Evolutionary conservation across 2,797 vertebrate genomes (phyloP), one percentile per base, ranked within the genome.

Genomic region (Gastrophryne carolinensis): DNA sequence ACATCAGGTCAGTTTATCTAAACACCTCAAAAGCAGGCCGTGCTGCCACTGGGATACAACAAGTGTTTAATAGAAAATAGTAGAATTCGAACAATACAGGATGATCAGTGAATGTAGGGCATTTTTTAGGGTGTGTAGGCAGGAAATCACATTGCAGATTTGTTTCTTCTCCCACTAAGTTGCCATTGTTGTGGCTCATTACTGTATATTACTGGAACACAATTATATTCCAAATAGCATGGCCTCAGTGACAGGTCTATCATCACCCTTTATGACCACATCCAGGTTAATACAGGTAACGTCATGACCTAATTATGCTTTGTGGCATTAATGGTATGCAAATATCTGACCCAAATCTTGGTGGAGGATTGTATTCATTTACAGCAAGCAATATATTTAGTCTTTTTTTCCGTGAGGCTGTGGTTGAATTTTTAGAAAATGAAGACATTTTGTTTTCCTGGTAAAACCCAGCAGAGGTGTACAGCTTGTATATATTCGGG

Each of bases 121-220:
- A 4, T 1, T 17, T 1, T 11, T 11, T 79, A 91, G 90, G 49
- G 67, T 89, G 1, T 84, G 82, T 0, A 50, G 81, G 41, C 89
- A 91, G 15, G 80, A 82, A 10, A 17, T 86, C 72, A 87, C 88
- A 24, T 87, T 88, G n/a, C n/a, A n/a, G n/a, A n/a, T n/a, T n/a
- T n/a, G n/a, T n/a, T n/a, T n/a, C n/a, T n/a, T n/a, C n/a, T n/a
- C n/a, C n/a, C n/a, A n/a, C 64, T 90, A 89, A 0, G 81, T 72
- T 0, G 77, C 85, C 69, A 86, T 91, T 0, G 81, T 82, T 29
- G 11, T 44, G 1, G 21, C 41, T 11, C 21, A 17, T 50, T 64
- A 47, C 41, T 65, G n/a, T 30, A 49, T 4, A 21, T 32, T 23
- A 47, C 10, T 11, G n/a, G 3, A 29, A 30, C 15, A 41, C 3